Conservation (phyloP, 2,888 invertebrate species). For the Vannuccia rotundouncinata region DNA sequence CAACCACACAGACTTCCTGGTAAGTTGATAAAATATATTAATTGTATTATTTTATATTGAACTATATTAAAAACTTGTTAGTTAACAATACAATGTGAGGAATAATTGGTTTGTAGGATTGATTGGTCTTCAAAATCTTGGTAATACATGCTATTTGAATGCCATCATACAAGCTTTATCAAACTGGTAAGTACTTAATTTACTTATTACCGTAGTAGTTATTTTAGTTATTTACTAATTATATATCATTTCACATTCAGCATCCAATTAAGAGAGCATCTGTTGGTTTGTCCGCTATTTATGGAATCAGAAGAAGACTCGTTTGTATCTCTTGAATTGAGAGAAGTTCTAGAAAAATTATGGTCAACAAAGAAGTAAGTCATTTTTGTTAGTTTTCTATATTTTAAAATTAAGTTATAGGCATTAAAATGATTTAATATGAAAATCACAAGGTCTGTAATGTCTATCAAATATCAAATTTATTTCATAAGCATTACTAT, state of each 20-base stretch:
- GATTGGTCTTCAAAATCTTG: not conserved
- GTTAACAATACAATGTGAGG: too few species aligned
- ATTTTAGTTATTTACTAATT: not conserved
- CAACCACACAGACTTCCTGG: too few species aligned
- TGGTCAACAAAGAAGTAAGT: not conserved
- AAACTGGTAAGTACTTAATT: not conserved
- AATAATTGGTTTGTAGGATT: not conserved
- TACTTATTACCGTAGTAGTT: not conserved
- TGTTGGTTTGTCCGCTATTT: not conserved
- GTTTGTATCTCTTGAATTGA: not conserved
- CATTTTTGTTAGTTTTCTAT: too few species aligned
- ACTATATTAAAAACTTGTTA: too few species aligned
- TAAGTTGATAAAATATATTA: too few species aligned
- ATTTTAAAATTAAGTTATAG: too few species aligned
- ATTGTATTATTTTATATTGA: too few species aligned
- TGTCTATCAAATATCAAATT: too few species aligned
- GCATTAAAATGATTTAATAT: too few species aligned
- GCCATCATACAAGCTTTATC: not conserved
- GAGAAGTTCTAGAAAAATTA: not conserved
- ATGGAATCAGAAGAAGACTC: not conserved
- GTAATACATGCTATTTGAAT: not conserved
- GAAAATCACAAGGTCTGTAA: too few species aligned
- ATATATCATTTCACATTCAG: too few species aligned
- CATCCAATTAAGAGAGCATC: not conserved
- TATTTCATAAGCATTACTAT: too few species aligned